Percentiles rank a stretch among this genome's conserved stretches.
These are phyloP conservation scores for Melikaiella ostensackeni DNA, from an alignment of 2,888 invertebrate genomes.

Conservation along the genomic window DNA sequence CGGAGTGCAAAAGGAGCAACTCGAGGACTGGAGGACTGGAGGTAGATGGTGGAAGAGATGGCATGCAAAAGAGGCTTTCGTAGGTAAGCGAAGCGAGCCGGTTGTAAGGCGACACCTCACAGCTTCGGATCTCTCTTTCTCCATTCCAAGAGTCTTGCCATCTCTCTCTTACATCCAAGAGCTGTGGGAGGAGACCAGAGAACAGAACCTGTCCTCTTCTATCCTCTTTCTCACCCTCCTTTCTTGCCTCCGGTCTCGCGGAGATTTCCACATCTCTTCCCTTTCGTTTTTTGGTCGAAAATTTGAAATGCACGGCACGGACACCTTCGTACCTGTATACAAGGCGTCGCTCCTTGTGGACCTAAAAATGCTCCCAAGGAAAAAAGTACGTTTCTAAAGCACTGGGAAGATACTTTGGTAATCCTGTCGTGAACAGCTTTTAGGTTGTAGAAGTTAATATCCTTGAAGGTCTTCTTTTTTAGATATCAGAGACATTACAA, in stretches of 20 bases:
- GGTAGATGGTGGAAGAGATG: conserved; percentile 76
- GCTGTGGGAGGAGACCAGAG: conserved; percentile 48
- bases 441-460: conserved; percentile 21
- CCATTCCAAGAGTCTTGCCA: conserved; percentile 55
- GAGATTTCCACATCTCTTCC: conserved; percentile 41
- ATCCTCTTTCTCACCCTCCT: conserved; percentile 38
- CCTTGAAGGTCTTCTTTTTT: conserved; percentile 20
- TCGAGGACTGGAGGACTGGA: conserved; percentile 56
- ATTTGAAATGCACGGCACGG: conserved; percentile 63
- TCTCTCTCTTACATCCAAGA: conserved; percentile 43
- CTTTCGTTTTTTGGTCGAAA: conserved; percentile 49
- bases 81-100: conserved; percentile 75
- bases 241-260: conserved; percentile 31
- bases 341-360: conserved; percentile 25
- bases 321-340: conserved; percentile 39
- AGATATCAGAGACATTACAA: not conserved
- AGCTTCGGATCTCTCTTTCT: conserved; percentile 69
- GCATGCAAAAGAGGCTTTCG: conserved; percentile 76
- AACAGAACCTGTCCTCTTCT: conserved; percentile 51
- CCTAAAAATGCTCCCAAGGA: conserved; percentile 22
- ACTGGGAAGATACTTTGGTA: conserved; percentile 37
- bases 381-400: conserved; percentile 34
- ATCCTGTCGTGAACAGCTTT: conserved; percentile 19
- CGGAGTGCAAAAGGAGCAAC: conserved; percentile 69
- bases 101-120: conserved; percentile 77